Base-by-base conservation (phyloP, 1,140 invertebrate genomes). In the Drosophila ananassae region DNA sequence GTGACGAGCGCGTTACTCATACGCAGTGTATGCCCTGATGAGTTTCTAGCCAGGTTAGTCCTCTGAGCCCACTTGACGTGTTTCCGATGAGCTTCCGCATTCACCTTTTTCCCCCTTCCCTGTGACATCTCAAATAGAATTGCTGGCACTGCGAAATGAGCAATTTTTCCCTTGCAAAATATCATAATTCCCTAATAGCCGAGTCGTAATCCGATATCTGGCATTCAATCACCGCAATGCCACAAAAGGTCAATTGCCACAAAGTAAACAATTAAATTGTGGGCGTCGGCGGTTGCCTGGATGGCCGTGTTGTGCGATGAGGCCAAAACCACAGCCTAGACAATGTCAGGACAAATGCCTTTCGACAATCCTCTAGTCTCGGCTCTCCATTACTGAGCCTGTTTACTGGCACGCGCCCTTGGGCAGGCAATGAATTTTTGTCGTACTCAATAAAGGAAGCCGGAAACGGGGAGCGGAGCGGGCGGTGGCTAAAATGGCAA, bases 221-320 rank as follows among this genome's bases (percentile, higher is more conserved):
- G 44, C 55, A 64, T 69, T 56, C 72, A 84, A 69, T 73, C 58
- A 74, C 74, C 66, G 73, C 72, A 57, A 34, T 58, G 71, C 71
- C 80, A 57, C 80, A 64, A 59, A 52, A 72, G 66, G 66, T 56
- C 80, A 89, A 89, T 83, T 73, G 67, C 71, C 75, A 47, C 67
- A 82, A 68, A 73, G 69, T 73, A 87, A 87, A 87, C 83, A 89
- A 89, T 87, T 87, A 87, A 89, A 41, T 51, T 75, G 47, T 46
- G 53, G 54, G 22, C 54, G 12, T 44, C 17, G 32, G 10, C 12
- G 34, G 34, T 37, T 37, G 34, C 34, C 12, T n/a, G 9, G 44
- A 3, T 47, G 44, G 9, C 8, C 44, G 34, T n/a, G 34, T n/a
- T 37, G 34, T 2, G 34, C 34, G 34, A 37, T n/a, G 21, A 47